These are phyloP conservation scores for Pipistrellus pipistrellus DNA, from an alignment of 2,797 vertebrate species.

Conservation along the genomic window DNA sequence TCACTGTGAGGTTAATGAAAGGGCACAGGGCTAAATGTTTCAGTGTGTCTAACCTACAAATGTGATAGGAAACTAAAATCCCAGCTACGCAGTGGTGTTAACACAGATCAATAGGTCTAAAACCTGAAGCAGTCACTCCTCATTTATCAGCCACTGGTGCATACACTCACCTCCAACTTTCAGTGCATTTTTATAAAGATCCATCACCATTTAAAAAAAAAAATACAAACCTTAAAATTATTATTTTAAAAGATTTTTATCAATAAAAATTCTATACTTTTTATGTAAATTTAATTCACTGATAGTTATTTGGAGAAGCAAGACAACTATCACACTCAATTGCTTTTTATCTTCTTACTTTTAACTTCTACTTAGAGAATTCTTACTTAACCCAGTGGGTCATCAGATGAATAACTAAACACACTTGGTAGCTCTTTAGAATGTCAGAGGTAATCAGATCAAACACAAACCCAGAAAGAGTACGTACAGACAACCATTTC, in stretches of 20 bases:
- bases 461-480: slow-evolving; percentile 2
- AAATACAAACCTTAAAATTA: slow-evolving; percentile 25
- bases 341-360: background rate
- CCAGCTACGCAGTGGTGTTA: background rate
- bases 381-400: slow-evolving; percentile 5
- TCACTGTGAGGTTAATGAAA: background rate
- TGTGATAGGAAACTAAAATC: background rate
- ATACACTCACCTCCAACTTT: background rate
- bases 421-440: background rate
- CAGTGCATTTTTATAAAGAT: slow-evolving; percentile 29
- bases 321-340: background rate
- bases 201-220: background rate
- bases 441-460: background rate
- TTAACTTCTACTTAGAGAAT: slow-evolving; percentile 52
- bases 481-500: background rate
- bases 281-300: slow-evolving; percentile 3
- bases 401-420: background rate
- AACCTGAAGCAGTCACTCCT: background rate
- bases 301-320: background rate
- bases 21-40: background rate
- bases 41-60: background rate
- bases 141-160: background rate
- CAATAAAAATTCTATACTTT: background rate
- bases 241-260: slow-evolving; percentile 45
- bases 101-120: background rate